Base-by-base conservation (phyloP, 2,888 invertebrate genomes). In the Cyclophora albipunctata region DNA sequence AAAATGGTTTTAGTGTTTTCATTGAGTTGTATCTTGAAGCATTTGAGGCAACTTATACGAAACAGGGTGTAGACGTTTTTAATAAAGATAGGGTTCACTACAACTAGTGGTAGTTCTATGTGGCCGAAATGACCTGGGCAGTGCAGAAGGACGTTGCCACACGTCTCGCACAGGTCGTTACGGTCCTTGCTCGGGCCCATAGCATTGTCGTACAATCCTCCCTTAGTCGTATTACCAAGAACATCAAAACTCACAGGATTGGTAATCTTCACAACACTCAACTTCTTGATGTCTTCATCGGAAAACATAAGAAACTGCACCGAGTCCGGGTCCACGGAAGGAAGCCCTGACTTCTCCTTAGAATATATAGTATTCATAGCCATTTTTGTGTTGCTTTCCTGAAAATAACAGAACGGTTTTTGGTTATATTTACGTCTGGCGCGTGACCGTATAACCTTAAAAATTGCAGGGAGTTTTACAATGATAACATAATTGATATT, bases 101-200 rank as follows among this genome's bases (percentile, higher is more conserved):
- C 95, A 0, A 96, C 93, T 6, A 98, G 82, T 0, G 96, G 96
- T 1, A 99, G 85, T 60, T 95, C 94, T 57, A 99, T 97, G 73
- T 98, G 96, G 0, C 99, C 99, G 79, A 97, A 93, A 81, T 99
- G 99, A 0, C 99, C 99, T 0, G 94, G 92, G 72, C 98, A 98
- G 56, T 91, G 85, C 4, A 90, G 72, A 45, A 91, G 74, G 20
- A 90, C 90, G 59, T 92, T 90, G 5, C 91, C 90, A 71, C 98
- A 99, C 4, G 97, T 98, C 3, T 84, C 84, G 76, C 98, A 99
- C 0, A 92, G 88, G 54, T 95, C 95, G 64, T 88, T 81, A 46
- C 90, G 80, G 7, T 92, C 92, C 54, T 90, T 90, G 41, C 89
- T 71, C 3, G 93, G 93, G 4, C 93, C 99, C 77, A 99, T 84